Evolutionary conservation across 2,888 invertebrate genomes (phyloP).

Genomic region (Troides helena): DNA sequence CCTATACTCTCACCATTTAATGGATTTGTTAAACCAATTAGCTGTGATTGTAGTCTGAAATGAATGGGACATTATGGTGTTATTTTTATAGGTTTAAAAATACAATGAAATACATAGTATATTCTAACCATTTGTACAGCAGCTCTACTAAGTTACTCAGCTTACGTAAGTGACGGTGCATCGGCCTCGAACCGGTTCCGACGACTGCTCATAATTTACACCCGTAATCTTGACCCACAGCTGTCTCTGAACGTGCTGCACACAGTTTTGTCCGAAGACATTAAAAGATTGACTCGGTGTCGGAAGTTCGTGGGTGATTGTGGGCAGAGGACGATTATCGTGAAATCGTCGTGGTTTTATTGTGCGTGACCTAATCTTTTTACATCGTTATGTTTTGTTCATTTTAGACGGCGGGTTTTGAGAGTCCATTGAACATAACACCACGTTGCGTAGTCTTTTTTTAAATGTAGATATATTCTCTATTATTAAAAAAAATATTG

Average conservation of each 20-base stretch:
- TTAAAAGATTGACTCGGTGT: conserved; percentile 45
- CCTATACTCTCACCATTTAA: too few species aligned
- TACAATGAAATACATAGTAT: neutral
- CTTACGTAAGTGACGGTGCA: conserved; percentile 48
- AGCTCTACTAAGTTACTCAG: conserved; percentile 8
- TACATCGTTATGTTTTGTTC: conserved; percentile 13
- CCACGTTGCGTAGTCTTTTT: conserved; percentile 3
- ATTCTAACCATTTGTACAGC: neutral
- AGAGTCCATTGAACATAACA: conserved; percentile 7
- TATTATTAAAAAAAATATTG: too few species aligned
- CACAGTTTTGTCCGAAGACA: conserved; percentile 48
- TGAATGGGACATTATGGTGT: neutral
- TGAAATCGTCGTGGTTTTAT: conserved; percentile 17
- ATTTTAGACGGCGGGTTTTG: neutral
- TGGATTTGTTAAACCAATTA: neutral
- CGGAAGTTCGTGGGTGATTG: conserved; percentile 50
- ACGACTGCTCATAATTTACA: conserved; percentile 57
- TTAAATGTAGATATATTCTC: too few species aligned
- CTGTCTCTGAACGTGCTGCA: conserved; percentile 58
- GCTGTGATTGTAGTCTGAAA: neutral
- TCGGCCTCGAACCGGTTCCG: conserved; percentile 63
- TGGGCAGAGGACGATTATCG: conserved; percentile 44
- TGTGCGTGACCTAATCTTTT: conserved; percentile 12
- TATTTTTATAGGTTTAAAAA: neutral
- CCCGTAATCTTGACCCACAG: conserved; percentile 76